Conservation (phyloP, 2,113 vertebrate species). For the Perca fluviatilis region DNA sequence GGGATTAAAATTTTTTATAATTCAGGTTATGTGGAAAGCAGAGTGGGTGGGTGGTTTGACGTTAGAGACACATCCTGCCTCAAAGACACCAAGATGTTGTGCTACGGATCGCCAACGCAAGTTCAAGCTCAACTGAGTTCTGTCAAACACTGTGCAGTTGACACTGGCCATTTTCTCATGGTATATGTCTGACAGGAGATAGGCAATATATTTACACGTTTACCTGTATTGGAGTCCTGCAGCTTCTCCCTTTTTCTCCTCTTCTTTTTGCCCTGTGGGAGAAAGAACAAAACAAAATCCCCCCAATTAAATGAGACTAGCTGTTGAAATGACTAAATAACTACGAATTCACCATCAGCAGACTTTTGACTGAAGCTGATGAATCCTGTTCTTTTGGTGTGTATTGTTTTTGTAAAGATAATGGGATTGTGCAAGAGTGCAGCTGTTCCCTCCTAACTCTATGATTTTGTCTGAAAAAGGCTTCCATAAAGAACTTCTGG, state of each 20-base stretch:
- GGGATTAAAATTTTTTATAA: slow-evolving; percentile 35
- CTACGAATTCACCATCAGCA: no score
- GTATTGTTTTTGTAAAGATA: neutral
- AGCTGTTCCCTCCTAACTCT: no score
- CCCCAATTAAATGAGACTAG: slow-evolving; percentile 18
- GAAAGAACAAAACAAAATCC: slow-evolving; percentile 27
- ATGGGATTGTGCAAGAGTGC: neutral
- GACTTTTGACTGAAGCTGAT: neutral
- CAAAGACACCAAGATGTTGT: neutral
- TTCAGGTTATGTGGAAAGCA: slow-evolving; percentile 63
- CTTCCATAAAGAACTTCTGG: slow-evolving; percentile 1
- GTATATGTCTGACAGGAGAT: neutral
- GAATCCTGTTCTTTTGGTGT: neutral
- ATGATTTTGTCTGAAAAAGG: neutral
- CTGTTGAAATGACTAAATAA: neutral
- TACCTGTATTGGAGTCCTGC: slow-evolving; percentile 96
- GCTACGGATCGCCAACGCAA: slow-evolving; percentile 55
- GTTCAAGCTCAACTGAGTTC: slow-evolving; percentile 19
- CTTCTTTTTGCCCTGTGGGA: slow-evolving; percentile 95
- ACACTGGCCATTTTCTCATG: neutral
- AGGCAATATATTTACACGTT: slow-evolving; percentile 21
- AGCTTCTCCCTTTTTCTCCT: slow-evolving; percentile 97
- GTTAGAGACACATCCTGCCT: slow-evolving; percentile 70
- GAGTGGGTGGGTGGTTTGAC: slow-evolving; percentile 71
- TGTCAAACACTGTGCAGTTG: neutral